A percentile compares a stretch with the other conserved stretches of the same genome.
These are phyloP conservation scores for Schlechtendalia chinensis DNA, from an alignment of 1,140 invertebrate species.

Conservation along the genomic window DNA sequence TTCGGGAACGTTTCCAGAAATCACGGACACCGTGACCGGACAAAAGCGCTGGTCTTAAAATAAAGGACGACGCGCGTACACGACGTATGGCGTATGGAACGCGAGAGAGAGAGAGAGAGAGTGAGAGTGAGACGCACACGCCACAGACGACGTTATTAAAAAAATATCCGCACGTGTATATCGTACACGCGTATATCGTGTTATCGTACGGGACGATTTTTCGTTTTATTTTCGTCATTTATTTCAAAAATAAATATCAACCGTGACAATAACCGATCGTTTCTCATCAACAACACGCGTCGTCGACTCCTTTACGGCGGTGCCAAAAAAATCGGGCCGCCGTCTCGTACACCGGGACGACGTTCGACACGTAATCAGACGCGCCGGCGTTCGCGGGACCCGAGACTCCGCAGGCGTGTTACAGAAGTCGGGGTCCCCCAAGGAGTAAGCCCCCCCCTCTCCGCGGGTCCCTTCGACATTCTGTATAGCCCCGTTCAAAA, in stretches of 20 bases:
- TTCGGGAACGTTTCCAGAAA: slow-evolving; percentile 47
- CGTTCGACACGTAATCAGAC: too few species aligned
- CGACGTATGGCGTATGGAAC: background rate
- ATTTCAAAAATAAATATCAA: slow-evolving; percentile 33
- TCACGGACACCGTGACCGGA: slow-evolving; percentile 37
- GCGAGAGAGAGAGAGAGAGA: too few species aligned
- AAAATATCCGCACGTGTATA: slow-evolving; percentile 34
- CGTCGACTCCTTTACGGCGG: slow-evolving; percentile 40
- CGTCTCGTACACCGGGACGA: too few species aligned
- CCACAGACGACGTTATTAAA: slow-evolving; percentile 30
- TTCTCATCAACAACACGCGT: slow-evolving; percentile 47
- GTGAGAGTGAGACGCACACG: too few species aligned
- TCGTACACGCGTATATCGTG: too few species aligned
- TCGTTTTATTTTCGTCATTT: slow-evolving; percentile 3
- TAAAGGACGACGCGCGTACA: slow-evolving; percentile 17
- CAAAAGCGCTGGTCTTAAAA: slow-evolving; percentile 45
- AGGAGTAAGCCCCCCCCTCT: too few species aligned
- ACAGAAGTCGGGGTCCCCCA: too few species aligned
- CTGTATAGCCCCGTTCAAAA: too few species aligned
- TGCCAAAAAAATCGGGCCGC: slow-evolving; percentile 47
- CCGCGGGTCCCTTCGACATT: too few species aligned
- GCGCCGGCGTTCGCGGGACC: too few species aligned
- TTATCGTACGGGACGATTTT: background rate
- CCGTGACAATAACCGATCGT: slow-evolving; percentile 49
- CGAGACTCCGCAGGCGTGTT: too few species aligned